Evolutionary conservation across 2,113 vertebrate genomes (phyloP).

Genomic region (Astatotilapia flaviijosephi): DNA sequence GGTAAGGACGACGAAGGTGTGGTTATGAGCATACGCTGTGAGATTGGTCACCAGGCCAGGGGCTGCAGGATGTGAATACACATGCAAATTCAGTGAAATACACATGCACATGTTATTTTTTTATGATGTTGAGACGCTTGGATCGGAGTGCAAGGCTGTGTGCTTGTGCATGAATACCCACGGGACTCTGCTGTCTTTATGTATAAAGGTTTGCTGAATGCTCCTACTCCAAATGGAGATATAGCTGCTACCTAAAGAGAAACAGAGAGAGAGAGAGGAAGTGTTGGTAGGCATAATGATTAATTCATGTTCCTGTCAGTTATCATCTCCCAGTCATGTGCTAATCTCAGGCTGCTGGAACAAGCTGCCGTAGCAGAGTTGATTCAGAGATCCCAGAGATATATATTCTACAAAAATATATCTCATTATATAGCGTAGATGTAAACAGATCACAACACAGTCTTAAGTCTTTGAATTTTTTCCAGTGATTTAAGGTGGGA

Average conservation of each 20-base stretch:
- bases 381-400: background rate
- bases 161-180: slow-evolving; percentile 60
- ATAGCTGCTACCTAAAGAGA: slow-evolving; percentile 84
- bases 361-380: background rate
- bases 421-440: background rate
- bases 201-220: slow-evolving; percentile 85
- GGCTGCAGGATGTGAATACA: slow-evolving; percentile 72
- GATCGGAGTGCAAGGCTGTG: background rate
- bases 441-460: background rate
- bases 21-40: slow-evolving; percentile 84
- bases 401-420: background rate
- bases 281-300: background rate
- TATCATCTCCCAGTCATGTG: background rate
- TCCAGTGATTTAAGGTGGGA: background rate
- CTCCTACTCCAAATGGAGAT: slow-evolving; percentile 79
- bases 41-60: slow-evolving; percentile 93
- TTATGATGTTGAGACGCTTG: background rate
- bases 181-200: slow-evolving; percentile 94
- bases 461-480: background rate
- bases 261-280: background rate
- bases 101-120: background rate
- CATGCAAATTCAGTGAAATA: background rate
- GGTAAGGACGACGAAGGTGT: slow-evolving; percentile 83
- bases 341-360: background rate
- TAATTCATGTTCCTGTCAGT: slow-evolving; percentile 16